phyloP scores from a whole-genome alignment of 1,140 invertebrate species.

The Aphaenogaster ashmeadi region DNA sequence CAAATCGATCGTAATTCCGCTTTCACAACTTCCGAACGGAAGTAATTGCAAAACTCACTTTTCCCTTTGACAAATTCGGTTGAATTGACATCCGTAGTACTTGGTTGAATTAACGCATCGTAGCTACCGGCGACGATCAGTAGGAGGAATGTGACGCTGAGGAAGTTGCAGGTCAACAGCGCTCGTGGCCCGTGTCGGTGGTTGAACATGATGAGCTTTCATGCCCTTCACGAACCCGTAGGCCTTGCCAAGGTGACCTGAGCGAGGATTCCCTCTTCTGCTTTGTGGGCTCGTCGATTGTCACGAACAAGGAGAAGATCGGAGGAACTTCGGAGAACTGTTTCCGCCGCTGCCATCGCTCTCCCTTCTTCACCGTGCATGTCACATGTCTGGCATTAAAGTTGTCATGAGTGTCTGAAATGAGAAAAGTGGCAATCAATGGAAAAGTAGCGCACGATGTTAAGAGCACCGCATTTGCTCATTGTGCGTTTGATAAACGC shows the following conservation, averaged over 20 bases:
- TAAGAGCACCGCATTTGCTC: background rate
- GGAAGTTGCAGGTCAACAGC: conserved; percentile 80
- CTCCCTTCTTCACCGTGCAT: conserved; percentile 79
- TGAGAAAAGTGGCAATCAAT: conserved; percentile 26
- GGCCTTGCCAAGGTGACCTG: conserved; percentile 79
- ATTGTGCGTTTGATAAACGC: background rate
- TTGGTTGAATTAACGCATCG: conserved; percentile 84
- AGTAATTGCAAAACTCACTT: conserved; percentile 83
- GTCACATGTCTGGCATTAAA: conserved; percentile 79
- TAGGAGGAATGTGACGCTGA: conserved; percentile 79
- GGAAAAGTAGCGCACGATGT: conserved; percentile 1
- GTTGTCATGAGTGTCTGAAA: conserved; percentile 70
- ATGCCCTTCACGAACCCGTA: conserved; percentile 84
- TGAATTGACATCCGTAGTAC: conserved; percentile 85
- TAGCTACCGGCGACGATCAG: conserved; percentile 80
- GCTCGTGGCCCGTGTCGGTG: conserved; percentile 81
- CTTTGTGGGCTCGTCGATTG: conserved; percentile 74
- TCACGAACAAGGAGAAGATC: conserved; percentile 75
- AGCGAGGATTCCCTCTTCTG: conserved; percentile 69
- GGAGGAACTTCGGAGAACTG: conserved; percentile 72
- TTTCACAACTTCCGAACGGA: background rate
- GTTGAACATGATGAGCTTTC: conserved; percentile 85
- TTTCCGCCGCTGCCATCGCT: conserved; percentile 82
- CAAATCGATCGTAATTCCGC: background rate
- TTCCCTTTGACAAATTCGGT: conserved; percentile 88